These are phyloP conservation scores for Lamproptera curius DNA, from an alignment of 2,888 invertebrate genomes.

Conservation along the genomic window DNA sequence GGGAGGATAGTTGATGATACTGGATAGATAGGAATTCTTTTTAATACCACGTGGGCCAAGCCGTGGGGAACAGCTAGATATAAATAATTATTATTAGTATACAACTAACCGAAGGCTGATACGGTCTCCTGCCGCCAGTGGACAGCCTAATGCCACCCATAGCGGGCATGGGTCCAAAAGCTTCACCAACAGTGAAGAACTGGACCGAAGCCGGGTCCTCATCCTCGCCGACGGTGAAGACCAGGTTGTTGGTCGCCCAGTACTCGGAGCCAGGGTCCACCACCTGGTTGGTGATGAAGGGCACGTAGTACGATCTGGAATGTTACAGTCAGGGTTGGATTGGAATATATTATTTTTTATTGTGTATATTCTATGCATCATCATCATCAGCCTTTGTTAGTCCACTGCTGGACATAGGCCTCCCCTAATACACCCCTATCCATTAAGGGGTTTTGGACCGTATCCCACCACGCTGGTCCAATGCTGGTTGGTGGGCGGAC, in stretches of 20 bases:
- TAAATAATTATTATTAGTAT: background rate
- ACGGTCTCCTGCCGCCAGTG: slow-evolving; percentile 66
- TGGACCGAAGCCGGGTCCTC: slow-evolving; percentile 56
- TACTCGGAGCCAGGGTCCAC: slow-evolving; percentile 76
- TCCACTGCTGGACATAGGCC: no score
- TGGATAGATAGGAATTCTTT: background rate
- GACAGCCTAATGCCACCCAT: slow-evolving; percentile 62
- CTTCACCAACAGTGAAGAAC: slow-evolving; percentile 78
- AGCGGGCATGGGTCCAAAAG: slow-evolving; percentile 81
- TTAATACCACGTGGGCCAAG: no score
- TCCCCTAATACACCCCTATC: no score
- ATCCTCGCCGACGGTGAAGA: slow-evolving; percentile 83
- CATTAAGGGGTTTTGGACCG: no score
- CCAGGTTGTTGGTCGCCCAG: slow-evolving; percentile 85
- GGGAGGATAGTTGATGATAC: background rate
- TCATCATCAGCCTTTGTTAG: no score
- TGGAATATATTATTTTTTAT: no score
- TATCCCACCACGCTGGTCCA: no score
- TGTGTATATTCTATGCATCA: no score
- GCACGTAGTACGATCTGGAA: slow-evolving; percentile 80
- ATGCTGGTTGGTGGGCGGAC: no score
- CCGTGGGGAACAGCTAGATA: background rate
- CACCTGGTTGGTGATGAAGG: slow-evolving; percentile 81
- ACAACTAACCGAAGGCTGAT: slow-evolving; percentile 77
- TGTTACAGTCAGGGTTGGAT: no score